Percentiles rank a stretch among this genome's conserved stretches.
phyloP scores from a whole-genome alignment of 2,113 vertebrate species.

The Falcunculus frontatus region DNA sequence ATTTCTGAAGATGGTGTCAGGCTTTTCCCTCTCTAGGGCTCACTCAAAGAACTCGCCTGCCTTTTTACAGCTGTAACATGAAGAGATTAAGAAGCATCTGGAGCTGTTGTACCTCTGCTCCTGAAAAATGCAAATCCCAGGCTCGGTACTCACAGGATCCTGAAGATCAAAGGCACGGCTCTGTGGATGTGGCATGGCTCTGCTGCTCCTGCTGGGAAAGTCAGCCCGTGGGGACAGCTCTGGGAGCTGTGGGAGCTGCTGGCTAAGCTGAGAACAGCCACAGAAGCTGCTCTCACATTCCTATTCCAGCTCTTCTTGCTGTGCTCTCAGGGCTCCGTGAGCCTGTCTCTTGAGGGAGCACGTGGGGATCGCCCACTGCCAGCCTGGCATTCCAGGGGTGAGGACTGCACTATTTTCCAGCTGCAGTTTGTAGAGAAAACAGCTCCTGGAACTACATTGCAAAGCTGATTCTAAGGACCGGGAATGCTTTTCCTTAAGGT shows the following conservation, averaged over 20 bases:
- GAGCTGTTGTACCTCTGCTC: neutral
- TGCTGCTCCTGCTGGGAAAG: neutral
- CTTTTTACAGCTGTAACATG: neutral
- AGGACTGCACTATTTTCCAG: neutral
- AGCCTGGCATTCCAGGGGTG: neutral
- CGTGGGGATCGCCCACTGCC: fast-evolving
- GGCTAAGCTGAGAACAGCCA: neutral
- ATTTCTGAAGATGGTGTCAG: neutral
- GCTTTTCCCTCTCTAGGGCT: neutral
- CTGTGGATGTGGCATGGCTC: fast-evolving
- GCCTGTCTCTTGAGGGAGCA: neutral
- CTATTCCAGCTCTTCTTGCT: neutral
- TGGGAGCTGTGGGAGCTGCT: neutral
- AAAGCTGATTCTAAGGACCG: neutral
- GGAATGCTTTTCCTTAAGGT: neutral
- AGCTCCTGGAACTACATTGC: neutral
- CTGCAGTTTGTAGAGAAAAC: neutral
- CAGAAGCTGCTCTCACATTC: neutral
- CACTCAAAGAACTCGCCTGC: neutral
- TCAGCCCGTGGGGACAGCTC: neutral
- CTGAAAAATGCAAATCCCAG: neutral
- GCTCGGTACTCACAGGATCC: fast-evolving
- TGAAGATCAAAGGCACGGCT: neutral
- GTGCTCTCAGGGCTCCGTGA: neutral
- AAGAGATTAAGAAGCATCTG: neutral